A percentile compares a stretch with the other conserved stretches of the same genome.
Conservation (phyloP, 2,797 vertebrate genomes). For the Scyliorhinus canicula region DNA sequence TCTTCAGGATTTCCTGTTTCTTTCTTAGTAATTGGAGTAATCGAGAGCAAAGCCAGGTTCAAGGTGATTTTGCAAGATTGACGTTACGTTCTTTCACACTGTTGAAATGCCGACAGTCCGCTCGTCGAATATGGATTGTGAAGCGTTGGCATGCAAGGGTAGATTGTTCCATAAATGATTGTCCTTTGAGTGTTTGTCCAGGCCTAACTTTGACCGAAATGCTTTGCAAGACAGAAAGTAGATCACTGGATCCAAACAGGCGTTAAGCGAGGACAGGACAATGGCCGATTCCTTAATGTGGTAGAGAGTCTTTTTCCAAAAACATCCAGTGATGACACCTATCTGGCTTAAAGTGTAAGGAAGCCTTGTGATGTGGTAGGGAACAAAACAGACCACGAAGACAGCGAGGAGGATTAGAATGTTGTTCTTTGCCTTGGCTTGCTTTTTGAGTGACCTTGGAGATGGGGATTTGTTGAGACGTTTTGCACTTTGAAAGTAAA, state of each 20-base stretch:
- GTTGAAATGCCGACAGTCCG: too few species aligned
- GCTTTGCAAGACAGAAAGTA: constrained; percentile 12
- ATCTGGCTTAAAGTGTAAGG: constrained; percentile 45
- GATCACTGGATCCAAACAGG: constrained; percentile 25
- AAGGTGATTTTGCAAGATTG: background rate
- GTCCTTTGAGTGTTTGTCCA: background rate
- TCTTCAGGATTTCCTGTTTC: too few species aligned
- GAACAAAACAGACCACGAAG: constrained; percentile 60
- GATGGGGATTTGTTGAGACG: constrained; percentile 44
- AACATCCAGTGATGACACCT: background rate
- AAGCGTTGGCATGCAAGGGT: background rate
- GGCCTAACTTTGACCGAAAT: constrained; percentile 15
- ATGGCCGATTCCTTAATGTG: background rate
- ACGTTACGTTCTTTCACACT: background rate
- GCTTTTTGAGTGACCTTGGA: constrained; percentile 42
- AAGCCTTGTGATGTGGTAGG: constrained; percentile 58
- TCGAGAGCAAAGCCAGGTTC: background rate
- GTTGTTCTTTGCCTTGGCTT: constrained; percentile 53
- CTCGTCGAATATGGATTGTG: background rate
- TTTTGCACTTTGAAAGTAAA: constrained; percentile 51
- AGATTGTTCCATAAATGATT: too few species aligned
- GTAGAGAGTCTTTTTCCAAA: background rate
- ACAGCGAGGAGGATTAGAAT: constrained; percentile 56
- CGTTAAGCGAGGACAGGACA: background rate
- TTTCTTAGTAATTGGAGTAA: background rate